phyloP scores from a whole-genome alignment of 2,113 vertebrate species.

The Neolamprologus tretocephalus region DNA sequence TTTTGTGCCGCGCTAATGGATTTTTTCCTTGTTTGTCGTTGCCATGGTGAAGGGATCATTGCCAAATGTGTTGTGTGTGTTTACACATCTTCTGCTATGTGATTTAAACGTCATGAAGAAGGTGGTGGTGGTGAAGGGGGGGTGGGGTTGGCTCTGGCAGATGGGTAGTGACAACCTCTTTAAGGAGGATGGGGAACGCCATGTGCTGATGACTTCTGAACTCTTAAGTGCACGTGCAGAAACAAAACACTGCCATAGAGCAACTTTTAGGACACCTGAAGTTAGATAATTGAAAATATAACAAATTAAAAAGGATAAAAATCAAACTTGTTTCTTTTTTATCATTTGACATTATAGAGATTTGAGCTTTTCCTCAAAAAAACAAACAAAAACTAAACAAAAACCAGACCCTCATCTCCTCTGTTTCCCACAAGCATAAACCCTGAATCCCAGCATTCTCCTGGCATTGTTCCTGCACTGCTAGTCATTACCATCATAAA shows the following conservation, averaged over 20 bases:
- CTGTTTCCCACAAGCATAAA: constrained; percentile 41
- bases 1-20: constrained; percentile 62
- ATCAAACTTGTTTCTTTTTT: neutral
- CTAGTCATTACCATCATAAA: constrained; percentile 86
- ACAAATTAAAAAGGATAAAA: neutral
- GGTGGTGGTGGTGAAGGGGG: neutral
- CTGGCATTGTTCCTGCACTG: constrained; percentile 63
- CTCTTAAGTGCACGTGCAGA: neutral
- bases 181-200: neutral
- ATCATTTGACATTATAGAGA: neutral
- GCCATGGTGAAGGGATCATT: constrained; percentile 79
- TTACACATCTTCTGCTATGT: neutral
- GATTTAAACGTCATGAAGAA: neutral
- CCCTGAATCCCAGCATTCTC: constrained; percentile 71
- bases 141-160: constrained; percentile 47
- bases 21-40: constrained; percentile 83
- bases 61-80: constrained; percentile 82
- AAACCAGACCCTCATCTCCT: constrained; percentile 3
- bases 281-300: neutral
- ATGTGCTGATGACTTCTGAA: neutral
- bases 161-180: constrained; percentile 54
- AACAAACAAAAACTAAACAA: neutral
- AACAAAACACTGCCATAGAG: neutral
- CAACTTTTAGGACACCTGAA: neutral
- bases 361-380: neutral